Base-by-base conservation (phyloP, 1,140 invertebrate species). In the Cydia amplana region DNA sequence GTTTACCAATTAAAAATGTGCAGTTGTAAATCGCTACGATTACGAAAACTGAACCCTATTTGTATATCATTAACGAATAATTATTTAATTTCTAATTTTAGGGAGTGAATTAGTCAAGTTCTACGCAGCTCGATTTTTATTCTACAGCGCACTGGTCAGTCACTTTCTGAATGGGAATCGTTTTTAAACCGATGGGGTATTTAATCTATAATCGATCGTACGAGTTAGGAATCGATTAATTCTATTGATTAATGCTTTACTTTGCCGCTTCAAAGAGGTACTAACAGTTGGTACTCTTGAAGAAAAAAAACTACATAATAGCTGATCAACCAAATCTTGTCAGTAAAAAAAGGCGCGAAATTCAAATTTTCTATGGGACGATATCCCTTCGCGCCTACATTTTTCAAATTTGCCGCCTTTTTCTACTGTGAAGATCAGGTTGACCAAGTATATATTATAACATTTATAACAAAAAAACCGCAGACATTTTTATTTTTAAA, bases 191-290 rank as follows among this genome's bases (percentile, higher is more conserved):
- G 55, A 60, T 20, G 7, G 55, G 9, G 55, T 60, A 23, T 60
- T 49, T 60, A 18, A 60, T 60, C 55, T n/a, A 60, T 60, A 60
- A 60, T 60, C 55, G 55, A 60, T 60, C 20, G 55, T 60, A 60
- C 20, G 20, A 23, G 55, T 60, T 60, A 60, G 18, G 55, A 60
- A 60, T 60, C 20, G 55, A 60, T 60, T 60, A 20, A 60, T 60
- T 60, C 55, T 60, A 60, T 23, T 23, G 55, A 60, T 23, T 20
- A 23, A 60, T 60, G 16, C 9, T 60, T 60, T 60, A 20, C 18
- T 2, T 60, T 2, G 55, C 55, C 55, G 20, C 9, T 60, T 20
- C 55, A 60, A 20, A 20, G 55, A 60, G 43, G 43, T 16, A 46
- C 9, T 40, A 7, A 40, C 5, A 6, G 36, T 40, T 40, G 36